Evolutionary conservation across 2,113 vertebrate genomes (phyloP).

Genomic region (Paradoxurus hermaphroditus): DNA sequence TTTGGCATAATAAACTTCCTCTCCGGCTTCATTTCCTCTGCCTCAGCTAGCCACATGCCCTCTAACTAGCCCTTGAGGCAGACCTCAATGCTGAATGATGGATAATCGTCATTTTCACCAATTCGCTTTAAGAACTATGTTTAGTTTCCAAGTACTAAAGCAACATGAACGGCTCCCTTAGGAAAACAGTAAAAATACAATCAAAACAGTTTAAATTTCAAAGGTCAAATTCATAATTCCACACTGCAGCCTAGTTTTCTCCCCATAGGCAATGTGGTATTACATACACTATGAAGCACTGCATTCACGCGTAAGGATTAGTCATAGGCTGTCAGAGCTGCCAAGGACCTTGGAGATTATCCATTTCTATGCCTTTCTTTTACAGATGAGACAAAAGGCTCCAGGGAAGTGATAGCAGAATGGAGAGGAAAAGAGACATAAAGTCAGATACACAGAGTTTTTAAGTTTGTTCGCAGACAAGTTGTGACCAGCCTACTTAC

Average conservation of each 20-base stretch:
- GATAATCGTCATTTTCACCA: constrained; percentile 70
- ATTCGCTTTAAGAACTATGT: constrained; percentile 60
- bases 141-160: constrained; percentile 60
- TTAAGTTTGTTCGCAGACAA: not conserved
- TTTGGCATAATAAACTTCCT: constrained; percentile 55
- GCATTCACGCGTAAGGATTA: not conserved
- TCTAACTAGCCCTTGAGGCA: constrained; percentile 51
- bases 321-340: constrained; percentile 30
- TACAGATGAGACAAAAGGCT: constrained; percentile 10
- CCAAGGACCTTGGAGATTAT: not conserved
- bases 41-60: constrained; percentile 31
- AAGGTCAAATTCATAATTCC: constrained; percentile 64
- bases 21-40: not conserved
- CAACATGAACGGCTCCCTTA: constrained; percentile 34
- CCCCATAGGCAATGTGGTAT: constrained; percentile 29
- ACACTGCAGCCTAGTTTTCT: constrained; percentile 23
- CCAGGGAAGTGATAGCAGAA: not conserved
- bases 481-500: not conserved
- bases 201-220: constrained; percentile 68
- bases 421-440: not conserved
- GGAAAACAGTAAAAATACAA: constrained; percentile 68
- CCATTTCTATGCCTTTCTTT: constrained; percentile 24
- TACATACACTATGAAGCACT: not conserved
- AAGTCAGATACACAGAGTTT: not conserved
- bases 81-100: constrained; percentile 63